Conservation (phyloP, 2,888 invertebrate genomes). For the Chironomus tentans region DNA sequence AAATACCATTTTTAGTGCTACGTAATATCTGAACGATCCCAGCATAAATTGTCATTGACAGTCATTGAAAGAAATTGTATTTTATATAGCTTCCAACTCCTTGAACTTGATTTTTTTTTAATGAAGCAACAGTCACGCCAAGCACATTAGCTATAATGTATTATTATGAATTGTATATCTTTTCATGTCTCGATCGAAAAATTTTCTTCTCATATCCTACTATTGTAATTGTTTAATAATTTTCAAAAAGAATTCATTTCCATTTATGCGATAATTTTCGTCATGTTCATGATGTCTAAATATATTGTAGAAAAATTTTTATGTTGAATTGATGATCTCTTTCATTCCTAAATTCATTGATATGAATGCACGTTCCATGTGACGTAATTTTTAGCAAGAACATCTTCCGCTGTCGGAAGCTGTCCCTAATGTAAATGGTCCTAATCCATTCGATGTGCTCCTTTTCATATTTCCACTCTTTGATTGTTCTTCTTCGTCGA, state of each 20-base stretch:
- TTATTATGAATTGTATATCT: background rate
- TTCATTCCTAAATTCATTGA: background rate
- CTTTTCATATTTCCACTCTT: constrained; percentile 40
- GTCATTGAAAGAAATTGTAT: no score
- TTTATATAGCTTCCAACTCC: background rate
- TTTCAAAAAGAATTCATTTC: background rate
- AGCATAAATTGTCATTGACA: no score
- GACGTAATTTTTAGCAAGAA: constrained; percentile 37
- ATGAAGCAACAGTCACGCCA: background rate
- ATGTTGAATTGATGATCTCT: background rate
- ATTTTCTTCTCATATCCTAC: no score
- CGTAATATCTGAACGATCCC: no score
- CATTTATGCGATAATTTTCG: background rate
- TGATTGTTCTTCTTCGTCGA: constrained; percentile 39
- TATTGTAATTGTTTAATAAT: no score
- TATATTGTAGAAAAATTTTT: background rate
- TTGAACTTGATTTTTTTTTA: background rate
- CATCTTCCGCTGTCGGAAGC: constrained; percentile 41
- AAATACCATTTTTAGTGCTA: background rate
- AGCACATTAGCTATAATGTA: background rate
- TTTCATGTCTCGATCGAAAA: background rate
- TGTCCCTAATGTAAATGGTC: constrained; percentile 41
- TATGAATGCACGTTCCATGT: background rate
- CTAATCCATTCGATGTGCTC: constrained; percentile 38
- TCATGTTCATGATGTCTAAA: background rate